Evolutionary conservation across 2,113 vertebrate species (phyloP).

Genomic region (Zosterops borbonicus): DNA sequence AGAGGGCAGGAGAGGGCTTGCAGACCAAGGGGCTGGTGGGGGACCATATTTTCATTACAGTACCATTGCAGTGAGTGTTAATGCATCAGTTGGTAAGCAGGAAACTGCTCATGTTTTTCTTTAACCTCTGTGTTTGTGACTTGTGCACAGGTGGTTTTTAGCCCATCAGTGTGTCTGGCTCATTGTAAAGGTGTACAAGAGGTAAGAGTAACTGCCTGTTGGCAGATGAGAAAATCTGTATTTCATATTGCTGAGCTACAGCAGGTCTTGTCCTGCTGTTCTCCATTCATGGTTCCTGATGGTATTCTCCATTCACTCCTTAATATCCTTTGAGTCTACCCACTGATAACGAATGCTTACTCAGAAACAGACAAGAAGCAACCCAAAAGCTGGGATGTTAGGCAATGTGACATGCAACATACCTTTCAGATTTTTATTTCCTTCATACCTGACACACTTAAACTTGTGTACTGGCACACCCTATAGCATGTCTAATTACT

Average conservation of each 20-base stretch:
- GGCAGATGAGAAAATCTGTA: neutral
- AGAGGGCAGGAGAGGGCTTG: neutral
- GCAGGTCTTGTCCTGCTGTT: neutral
- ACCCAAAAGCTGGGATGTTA: neutral
- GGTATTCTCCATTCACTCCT: neutral
- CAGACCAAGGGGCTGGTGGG: neutral
- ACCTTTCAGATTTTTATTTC: constrained; percentile 5
- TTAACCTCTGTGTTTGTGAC: neutral
- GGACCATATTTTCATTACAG: rapidly evolving
- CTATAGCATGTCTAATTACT: neutral
- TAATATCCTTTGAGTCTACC: neutral
- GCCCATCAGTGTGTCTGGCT: neutral
- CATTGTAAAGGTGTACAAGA: neutral
- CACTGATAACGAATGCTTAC: neutral
- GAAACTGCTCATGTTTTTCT: neutral
- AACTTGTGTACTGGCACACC: neutral
- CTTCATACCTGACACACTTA: constrained; percentile 4
- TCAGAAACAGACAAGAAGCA: neutral
- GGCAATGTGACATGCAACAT: neutral
- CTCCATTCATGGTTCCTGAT: neutral
- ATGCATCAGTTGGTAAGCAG: neutral
- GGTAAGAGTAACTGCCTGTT: neutral
- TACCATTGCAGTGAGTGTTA: rapidly evolving
- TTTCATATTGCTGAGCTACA: neutral
- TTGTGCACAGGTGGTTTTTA: neutral